Evolutionary conservation across 2,888 invertebrate species (phyloP).

Genomic region (Trichopria drosophilae): DNA sequence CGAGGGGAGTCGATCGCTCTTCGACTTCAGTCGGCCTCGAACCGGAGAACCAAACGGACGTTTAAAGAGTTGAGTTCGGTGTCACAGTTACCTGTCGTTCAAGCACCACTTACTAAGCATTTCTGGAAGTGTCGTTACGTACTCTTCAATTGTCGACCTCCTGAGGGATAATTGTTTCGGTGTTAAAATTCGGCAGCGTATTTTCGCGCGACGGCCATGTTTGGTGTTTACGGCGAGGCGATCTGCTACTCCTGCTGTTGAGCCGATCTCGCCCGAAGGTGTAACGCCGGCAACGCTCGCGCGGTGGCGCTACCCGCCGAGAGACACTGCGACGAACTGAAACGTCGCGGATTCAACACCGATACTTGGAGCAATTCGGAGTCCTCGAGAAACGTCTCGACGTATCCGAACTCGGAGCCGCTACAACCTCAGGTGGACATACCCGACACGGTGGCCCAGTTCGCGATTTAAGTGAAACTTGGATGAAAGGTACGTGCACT

Average conservation of each 20-base stretch:
- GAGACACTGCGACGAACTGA: neutral
- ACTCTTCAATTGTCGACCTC: too few species aligned
- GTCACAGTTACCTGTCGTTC: conserved; percentile 13
- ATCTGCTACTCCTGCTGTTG: conserved; percentile 56
- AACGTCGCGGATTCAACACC: neutral
- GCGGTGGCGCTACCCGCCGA: neutral
- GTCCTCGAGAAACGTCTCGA: neutral
- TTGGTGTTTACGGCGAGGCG: conserved; percentile 59
- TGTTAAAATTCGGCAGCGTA: conserved; percentile 48
- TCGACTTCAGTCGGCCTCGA: conserved; percentile 57
- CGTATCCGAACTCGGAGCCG: conserved; percentile 27
- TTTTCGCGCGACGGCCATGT: conserved; percentile 56
- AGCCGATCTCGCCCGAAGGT: conserved; percentile 48
- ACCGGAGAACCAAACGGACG: conserved; percentile 56
- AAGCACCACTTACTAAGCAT: too few species aligned
- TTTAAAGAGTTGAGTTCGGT: conserved; percentile 25
- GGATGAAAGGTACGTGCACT: conserved; percentile 51
- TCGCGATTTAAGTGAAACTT: conserved; percentile 37
- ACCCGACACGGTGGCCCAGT: conserved; percentile 28
- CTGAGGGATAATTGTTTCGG: too few species aligned
- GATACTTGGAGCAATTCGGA: neutral
- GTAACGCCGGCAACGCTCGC: conserved; percentile 2
- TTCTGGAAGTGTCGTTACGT: too few species aligned
- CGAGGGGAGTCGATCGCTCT: conserved; percentile 4
- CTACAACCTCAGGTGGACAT: too few species aligned